Evolutionary conservation across 1,140 invertebrate species (phyloP).

Genomic region (Reticulitermes speratus): DNA sequence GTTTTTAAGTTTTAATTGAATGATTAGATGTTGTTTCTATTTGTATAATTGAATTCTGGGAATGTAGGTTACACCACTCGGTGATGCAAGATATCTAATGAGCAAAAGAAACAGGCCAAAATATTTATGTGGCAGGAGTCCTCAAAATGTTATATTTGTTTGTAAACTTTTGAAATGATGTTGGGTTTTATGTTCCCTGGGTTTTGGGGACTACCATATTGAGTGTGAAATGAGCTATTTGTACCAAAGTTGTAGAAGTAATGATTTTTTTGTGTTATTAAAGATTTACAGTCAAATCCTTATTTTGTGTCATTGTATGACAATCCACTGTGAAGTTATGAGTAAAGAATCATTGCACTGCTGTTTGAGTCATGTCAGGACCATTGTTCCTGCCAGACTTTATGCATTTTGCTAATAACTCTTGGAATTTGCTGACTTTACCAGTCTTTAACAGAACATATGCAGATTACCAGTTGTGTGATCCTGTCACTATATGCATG

Average conservation of each 20-base stretch:
- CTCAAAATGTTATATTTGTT: conserved; percentile 21
- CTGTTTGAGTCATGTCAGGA: too few relatives aligned
- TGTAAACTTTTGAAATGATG: background rate
- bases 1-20: conserved; percentile 8
- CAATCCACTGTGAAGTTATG: too few relatives aligned
- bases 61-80: background rate
- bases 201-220: conserved; percentile 19
- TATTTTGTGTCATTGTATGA: background rate
- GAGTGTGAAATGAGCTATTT: conserved; percentile 37
- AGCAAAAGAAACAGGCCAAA: conserved; percentile 3
- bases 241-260: conserved; percentile 41
- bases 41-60: background rate
- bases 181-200: conserved; percentile 21
- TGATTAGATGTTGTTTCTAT: background rate
- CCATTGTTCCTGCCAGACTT: too few relatives aligned
- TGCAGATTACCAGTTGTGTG: too few relatives aligned
- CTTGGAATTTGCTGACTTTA: too few relatives aligned
- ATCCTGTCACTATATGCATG: too few relatives aligned
- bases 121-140: background rate
- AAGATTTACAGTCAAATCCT: conserved; percentile 38
- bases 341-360: too few relatives aligned
- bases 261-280: conserved; percentile 40
- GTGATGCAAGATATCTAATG: background rate
- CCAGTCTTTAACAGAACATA: too few relatives aligned
- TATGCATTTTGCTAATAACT: too few relatives aligned